Evolutionary conservation across 2,888 invertebrate genomes (phyloP), one percentile per base, ranked within the genome.

Genomic region (Hirtodrosophila confusa): DNA sequence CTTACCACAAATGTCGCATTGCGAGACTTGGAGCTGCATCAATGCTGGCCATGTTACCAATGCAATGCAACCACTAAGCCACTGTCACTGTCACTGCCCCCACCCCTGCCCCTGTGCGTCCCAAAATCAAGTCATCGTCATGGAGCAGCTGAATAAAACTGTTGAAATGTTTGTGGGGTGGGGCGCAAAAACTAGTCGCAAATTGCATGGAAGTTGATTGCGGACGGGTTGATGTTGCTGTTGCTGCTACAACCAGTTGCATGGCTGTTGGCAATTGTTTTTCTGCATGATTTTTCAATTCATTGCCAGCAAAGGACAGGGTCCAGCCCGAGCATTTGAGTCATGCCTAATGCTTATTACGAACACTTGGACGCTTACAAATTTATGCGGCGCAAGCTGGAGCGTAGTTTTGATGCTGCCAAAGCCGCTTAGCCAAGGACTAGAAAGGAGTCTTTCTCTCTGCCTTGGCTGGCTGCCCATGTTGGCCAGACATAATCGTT

Each of bases 301-400:
- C 56, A 60, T 64, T 43, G 48, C 40, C 53, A 40, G 50, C 36
- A 36, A 33, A 31, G n/a, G 3, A 5, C 55, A 49, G 23, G 9
- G 23, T 39, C 36, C 44, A 49, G 57, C 29, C 37, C 43, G 27
- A 40, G 17, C 44, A 45, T 63, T 45, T 54, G 53, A 29, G 41
- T 24, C 50, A 64, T 69, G 71, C 48, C 70, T 76, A 69, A 82
- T 82, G 64, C 82, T 82, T 82, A 83, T 85, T 87, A 69, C 74
- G 61, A 67, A 75, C 80, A 84, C 88, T 79, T 53, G 78, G 47
- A 78, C 69, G 75, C 78, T 85, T 80, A 41, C 68, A 56, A 75
- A 78, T 84, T 71, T 72, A 67, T 77, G 72, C 64, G 45, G 31
- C 47, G 27, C 27, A 53, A 40, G 17, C 48, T 50, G 24, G 50